These are phyloP conservation scores for Centropristis striata DNA, from an alignment of 2,113 vertebrate species.

Conservation along the genomic window DNA sequence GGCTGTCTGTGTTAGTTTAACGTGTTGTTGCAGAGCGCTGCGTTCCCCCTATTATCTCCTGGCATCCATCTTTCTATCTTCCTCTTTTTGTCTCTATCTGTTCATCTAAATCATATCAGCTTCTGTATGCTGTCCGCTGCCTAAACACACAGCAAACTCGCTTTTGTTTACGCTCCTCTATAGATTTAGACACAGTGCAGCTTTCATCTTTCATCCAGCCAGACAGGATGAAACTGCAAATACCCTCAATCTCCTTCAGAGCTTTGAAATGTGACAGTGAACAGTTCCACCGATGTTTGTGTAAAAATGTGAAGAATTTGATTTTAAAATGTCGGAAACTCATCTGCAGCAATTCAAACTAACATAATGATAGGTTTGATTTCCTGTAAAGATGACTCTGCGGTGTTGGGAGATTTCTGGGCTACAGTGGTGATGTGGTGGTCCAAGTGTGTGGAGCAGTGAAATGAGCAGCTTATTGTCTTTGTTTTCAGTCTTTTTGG, in stretches of 20 bases:
- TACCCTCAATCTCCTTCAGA: neutral
- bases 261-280: conserved; percentile 6
- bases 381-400: neutral
- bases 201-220: conserved; percentile 28
- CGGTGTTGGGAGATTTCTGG: neutral
- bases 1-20: conserved; percentile 71
- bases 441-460: neutral
- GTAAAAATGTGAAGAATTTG: neutral
- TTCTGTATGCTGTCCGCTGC: conserved; percentile 3
- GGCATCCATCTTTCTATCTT: conserved; percentile 29
- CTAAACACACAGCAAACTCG: conserved; percentile 5
- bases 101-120: conserved; percentile 43
- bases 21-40: conserved; percentile 44
- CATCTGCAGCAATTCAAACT: neutral
- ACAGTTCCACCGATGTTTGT: neutral
- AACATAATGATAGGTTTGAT: conserved; percentile 3
- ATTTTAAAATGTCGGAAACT: neutral
- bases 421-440: neutral
- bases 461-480: neutral
- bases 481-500: neutral
- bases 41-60: conserved; percentile 43
- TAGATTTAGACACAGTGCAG: conserved; percentile 9
- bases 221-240: conserved; percentile 33
- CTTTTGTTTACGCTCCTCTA: conserved; percentile 30
- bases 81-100: conserved; percentile 44